phyloP scores from a whole-genome alignment of 2,113 vertebrate species.

The Halcyon senegalensis region DNA sequence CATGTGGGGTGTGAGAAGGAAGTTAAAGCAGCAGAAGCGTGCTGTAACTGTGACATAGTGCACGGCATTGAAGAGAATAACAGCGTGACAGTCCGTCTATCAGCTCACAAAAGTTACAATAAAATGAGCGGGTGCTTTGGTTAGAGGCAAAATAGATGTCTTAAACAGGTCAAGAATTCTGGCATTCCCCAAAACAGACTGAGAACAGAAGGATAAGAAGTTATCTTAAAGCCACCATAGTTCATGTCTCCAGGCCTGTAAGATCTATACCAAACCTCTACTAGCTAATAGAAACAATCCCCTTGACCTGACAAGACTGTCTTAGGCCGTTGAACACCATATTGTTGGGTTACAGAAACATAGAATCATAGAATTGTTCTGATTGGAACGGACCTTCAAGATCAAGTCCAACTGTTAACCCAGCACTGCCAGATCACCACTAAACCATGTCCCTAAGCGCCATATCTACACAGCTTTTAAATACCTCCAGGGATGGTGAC shows the following conservation, averaged over 20 bases:
- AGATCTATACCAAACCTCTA: not conserved
- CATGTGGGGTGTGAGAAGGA: not conserved
- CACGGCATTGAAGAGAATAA: not conserved
- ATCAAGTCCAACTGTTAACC: no score
- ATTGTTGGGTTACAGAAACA: not conserved
- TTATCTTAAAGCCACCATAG: not conserved
- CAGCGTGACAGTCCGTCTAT: not conserved
- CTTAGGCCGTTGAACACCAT: not conserved
- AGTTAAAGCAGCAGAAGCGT: not conserved
- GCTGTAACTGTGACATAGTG: accelerated
- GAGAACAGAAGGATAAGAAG: not conserved
- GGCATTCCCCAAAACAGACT: not conserved
- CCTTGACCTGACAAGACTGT: not conserved
- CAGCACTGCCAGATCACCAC: no score
- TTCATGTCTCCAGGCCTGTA: not conserved
- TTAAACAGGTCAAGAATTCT: not conserved
- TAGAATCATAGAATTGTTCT: no score
- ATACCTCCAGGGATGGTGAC: no score
- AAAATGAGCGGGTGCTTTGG: not conserved
- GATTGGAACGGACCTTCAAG: no score
- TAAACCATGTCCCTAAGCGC: no score
- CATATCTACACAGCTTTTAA: no score
- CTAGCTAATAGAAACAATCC: not conserved
- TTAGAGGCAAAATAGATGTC: not conserved
- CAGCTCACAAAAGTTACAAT: not conserved